Evolutionary conservation across 2,113 vertebrate genomes (phyloP).

Genomic region (Lampris megalopsis): DNA sequence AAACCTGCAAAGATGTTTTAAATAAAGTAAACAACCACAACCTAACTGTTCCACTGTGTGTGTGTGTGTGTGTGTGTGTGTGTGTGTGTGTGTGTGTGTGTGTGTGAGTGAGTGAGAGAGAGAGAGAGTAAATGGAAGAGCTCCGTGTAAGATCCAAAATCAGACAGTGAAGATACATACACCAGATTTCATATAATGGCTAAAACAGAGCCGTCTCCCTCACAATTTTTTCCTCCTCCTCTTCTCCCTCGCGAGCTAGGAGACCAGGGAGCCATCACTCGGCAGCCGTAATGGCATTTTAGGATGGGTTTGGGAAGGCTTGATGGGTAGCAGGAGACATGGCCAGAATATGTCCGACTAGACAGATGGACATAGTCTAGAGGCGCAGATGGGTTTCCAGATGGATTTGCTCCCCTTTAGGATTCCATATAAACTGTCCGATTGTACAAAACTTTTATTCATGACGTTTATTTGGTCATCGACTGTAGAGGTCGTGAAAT

Average conservation of each 20-base stretch:
- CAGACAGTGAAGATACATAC: constrained; percentile 31
- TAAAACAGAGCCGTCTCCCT: constrained; percentile 61
- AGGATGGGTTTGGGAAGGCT: constrained; percentile 54
- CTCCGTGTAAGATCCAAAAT: constrained; percentile 17
- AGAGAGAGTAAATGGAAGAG: constrained; percentile 9
- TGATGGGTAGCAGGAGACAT: constrained; percentile 20
- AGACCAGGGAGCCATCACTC: constrained; percentile 65
- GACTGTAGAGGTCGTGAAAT: not conserved
- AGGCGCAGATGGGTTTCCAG: constrained; percentile 56
- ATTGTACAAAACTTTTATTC: constrained; percentile 35
- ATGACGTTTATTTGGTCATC: constrained; percentile 17
- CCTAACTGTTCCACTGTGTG: not conserved
- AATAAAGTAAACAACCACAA: constrained; percentile 5
- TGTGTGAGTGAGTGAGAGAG: too few relatives aligned
- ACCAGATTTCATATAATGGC: constrained; percentile 53
- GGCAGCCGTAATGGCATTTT: constrained; percentile 48
- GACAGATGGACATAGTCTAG: constrained; percentile 31
- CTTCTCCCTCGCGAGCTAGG: constrained; percentile 9
- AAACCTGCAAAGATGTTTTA: not conserved
- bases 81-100: not conserved
- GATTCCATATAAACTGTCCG: constrained; percentile 34
- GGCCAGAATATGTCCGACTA: constrained; percentile 46
- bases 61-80: not conserved
- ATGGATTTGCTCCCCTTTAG: constrained; percentile 33
- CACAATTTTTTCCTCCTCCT: constrained; percentile 7